Evolutionary conservation across 2,888 invertebrate species (phyloP).

Genomic region (Stenichneumon culpator): DNA sequence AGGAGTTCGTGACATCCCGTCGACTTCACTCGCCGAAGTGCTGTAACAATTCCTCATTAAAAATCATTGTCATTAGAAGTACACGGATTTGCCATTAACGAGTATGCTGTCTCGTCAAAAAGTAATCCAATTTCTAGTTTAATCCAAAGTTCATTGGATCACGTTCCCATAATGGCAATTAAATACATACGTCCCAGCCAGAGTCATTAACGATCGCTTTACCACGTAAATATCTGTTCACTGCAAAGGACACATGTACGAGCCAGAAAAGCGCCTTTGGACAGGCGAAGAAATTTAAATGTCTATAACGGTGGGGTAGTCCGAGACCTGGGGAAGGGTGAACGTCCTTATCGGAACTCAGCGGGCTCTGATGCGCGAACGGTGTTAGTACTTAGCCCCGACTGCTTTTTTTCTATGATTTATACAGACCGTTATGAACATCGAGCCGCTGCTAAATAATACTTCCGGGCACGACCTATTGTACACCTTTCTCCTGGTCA

Average conservation of each 20-base stretch:
- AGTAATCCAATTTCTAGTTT: neutral
- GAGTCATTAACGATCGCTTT: neutral
- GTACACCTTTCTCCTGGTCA: constrained; percentile 9
- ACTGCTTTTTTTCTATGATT: constrained; percentile 73
- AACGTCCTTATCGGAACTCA: constrained; percentile 72
- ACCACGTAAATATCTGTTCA: neutral
- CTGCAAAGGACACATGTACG: neutral
- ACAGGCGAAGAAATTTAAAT: constrained; percentile 9
- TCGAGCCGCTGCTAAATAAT: constrained; percentile 44
- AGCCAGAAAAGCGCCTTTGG: neutral
- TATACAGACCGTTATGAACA: constrained; percentile 68
- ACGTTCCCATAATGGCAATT: no score
- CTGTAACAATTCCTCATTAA: neutral
- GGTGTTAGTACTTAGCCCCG: constrained; percentile 79
- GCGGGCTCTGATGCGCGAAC: constrained; percentile 81
- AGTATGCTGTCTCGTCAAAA: neutral
- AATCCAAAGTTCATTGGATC: neutral
- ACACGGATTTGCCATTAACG: neutral
- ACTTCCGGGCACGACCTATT: constrained; percentile 67
- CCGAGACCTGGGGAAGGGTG: constrained; percentile 30
- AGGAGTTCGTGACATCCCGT: no score
- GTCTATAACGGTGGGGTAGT: neutral
- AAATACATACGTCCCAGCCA: no score
- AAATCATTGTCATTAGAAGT: neutral
- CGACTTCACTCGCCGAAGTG: no score